Evolutionary conservation across 2,888 invertebrate species (phyloP).

Genomic region (Piscicola geometra): DNA sequence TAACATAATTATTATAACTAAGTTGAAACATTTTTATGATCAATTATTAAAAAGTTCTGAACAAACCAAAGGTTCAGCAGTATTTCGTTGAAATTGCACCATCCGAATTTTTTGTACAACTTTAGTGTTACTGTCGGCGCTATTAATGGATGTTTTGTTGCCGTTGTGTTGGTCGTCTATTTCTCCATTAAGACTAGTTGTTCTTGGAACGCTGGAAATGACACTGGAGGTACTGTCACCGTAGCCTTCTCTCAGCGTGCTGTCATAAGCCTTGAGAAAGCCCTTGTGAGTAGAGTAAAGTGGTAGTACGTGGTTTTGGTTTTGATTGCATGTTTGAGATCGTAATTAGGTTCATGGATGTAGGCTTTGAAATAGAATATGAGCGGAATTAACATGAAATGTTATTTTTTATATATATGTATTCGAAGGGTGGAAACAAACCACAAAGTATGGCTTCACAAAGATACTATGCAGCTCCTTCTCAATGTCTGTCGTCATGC

Average conservation of each 20-base stretch:
- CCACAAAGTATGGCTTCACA: conserved; percentile 60
- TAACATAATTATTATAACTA: too few relatives aligned
- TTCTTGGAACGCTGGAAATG: conserved; percentile 23
- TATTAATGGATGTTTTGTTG: neutral
- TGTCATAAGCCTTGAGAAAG: conserved; percentile 30
- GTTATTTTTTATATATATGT: neutral
- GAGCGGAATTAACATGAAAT: neutral
- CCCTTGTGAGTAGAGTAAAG: neutral
- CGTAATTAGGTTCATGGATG: neutral
- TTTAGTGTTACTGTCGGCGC: neutral
- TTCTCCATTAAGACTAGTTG: conserved; percentile 29
- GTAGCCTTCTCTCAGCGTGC: conserved; percentile 31
- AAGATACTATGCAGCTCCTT: conserved; percentile 59
- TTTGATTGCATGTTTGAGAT: too few relatives aligned
- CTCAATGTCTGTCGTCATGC: conserved; percentile 56
- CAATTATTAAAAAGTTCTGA: too few relatives aligned
- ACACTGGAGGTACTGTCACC: conserved; percentile 30
- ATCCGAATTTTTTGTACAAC: conserved; percentile 67
- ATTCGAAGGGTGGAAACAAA: too few relatives aligned
- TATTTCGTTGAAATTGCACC: conserved; percentile 99
- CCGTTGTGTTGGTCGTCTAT: conserved; percentile 18
- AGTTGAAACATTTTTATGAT: too few relatives aligned
- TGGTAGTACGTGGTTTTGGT: too few relatives aligned
- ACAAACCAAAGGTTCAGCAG: conserved; percentile 96
- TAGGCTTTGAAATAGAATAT: neutral